Evolutionary conservation across 2,888 invertebrate genomes (phyloP).

Genomic region (Laothoe populi): DNA sequence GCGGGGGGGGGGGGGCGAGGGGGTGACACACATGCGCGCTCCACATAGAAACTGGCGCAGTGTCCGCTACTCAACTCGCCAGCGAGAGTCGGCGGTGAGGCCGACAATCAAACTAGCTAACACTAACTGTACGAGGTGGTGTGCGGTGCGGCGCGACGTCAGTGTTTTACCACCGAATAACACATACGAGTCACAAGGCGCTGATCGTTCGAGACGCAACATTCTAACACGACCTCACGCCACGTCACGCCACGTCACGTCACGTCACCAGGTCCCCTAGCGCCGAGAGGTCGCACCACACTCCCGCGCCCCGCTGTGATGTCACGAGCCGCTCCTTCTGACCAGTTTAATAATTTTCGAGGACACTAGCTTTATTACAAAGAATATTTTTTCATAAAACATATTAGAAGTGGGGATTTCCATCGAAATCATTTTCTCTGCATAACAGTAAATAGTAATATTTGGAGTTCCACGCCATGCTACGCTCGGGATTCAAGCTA

Average conservation of each 20-base stretch:
- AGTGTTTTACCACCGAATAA: neutral
- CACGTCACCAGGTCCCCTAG: neutral
- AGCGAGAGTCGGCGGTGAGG: neutral
- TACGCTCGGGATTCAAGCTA: too few relatives aligned
- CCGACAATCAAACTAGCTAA: neutral
- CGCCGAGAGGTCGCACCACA: neutral
- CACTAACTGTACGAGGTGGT: neutral
- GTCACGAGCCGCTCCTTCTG: neutral
- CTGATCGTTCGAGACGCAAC: conserved; percentile 4
- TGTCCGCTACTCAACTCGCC: conserved; percentile 16
- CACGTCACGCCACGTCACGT: neutral
- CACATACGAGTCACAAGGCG: neutral
- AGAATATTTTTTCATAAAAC: neutral
- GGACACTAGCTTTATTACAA: neutral
- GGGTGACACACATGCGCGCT: conserved; percentile 5
- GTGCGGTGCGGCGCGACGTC: neutral
- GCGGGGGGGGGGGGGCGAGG: neutral
- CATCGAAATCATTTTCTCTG: too few relatives aligned
- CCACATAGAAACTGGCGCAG: conserved; percentile 22
- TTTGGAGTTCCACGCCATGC: too few relatives aligned
- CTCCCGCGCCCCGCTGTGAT: conserved; percentile 1
- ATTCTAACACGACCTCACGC: neutral
- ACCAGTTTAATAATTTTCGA: neutral
- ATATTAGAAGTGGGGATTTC: too few relatives aligned
- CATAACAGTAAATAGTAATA: too few relatives aligned